Evolutionary conservation across 2,888 invertebrate species (phyloP).

Genomic region (Dichetophora obliterata): DNA sequence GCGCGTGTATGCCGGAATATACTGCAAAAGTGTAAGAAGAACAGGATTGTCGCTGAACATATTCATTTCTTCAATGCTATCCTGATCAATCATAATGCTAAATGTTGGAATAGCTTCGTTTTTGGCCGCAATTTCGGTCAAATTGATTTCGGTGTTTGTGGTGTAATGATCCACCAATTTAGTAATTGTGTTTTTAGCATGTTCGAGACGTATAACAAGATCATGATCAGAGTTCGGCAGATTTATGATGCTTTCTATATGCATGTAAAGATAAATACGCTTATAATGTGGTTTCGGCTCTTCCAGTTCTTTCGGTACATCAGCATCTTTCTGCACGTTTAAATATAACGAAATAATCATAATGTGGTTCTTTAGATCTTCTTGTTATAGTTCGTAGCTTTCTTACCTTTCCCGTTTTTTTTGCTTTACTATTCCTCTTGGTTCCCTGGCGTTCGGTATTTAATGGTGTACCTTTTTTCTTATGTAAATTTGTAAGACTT

Average conservation of each 20-base stretch:
- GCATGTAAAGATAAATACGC: slow-evolving; percentile 59
- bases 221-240: slow-evolving; percentile 44
- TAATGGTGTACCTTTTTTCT: too few species aligned
- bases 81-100: slow-evolving; percentile 58
- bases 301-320: background rate
- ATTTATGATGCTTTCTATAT: slow-evolving; percentile 51
- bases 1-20: slow-evolving; percentile 38
- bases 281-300: slow-evolving; percentile 36
- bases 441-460: too few species aligned
- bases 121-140: slow-evolving; percentile 49
- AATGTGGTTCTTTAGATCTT: too few species aligned
- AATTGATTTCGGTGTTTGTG: slow-evolving; percentile 54
- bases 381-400: too few species aligned
- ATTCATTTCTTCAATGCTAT: slow-evolving; percentile 59
- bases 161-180: slow-evolving; percentile 59
- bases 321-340: too few species aligned
- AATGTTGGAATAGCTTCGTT: slow-evolving; percentile 53
- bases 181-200: slow-evolving; percentile 54
- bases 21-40: slow-evolving; percentile 55
- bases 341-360: too few species aligned
- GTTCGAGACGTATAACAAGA: slow-evolving; percentile 57
- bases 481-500: too few species aligned
- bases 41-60: slow-evolving; percentile 58
- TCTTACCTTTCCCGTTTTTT: too few species aligned
- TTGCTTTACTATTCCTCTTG: too few species aligned